These are phyloP conservation scores for Drosophila orena DNA, from an alignment of 1,140 invertebrate species.

Conservation along the genomic window DNA sequence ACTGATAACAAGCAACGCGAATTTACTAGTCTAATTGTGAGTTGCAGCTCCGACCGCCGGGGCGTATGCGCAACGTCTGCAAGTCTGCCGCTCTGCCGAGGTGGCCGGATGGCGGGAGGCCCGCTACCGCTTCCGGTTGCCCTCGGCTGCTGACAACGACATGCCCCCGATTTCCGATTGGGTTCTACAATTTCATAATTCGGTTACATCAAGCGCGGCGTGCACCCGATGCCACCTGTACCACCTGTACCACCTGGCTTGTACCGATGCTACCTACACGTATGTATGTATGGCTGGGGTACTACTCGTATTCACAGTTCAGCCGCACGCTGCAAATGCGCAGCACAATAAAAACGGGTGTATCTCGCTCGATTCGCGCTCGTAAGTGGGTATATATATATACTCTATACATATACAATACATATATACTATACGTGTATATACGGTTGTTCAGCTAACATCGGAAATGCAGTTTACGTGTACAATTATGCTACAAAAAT, in stretches of 20 bases:
- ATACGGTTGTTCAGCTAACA: conserved; percentile 55
- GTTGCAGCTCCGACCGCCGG: conserved; percentile 18
- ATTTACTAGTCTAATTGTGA: conserved; percentile 58
- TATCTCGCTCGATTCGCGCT: conserved; percentile 13
- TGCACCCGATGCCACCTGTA: conserved; percentile 18
- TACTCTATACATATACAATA: conserved; percentile 6
- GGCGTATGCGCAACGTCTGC: conserved; percentile 57
- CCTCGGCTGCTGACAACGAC: not conserved
- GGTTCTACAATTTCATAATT: conserved; percentile 39
- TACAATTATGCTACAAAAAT: conserved; percentile 73
- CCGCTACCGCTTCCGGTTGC: conserved; percentile 28
- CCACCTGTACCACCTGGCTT: no score
- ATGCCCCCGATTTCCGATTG: no score
- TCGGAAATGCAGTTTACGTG: conserved; percentile 63
- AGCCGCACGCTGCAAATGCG: conserved; percentile 32
- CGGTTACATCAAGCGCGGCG: conserved; percentile 36
- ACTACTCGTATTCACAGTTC: conserved; percentile 52
- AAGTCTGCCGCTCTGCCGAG: no score
- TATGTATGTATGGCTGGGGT: no score
- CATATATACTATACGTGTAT: conserved; percentile 6
- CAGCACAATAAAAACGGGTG: conserved; percentile 45
- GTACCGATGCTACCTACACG: conserved; percentile 26
- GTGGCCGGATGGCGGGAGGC: conserved; percentile 33
- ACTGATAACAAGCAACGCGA: conserved; percentile 65
- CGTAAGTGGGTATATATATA: conserved; percentile 17